Base-by-base conservation (phyloP, 2,797 vertebrate genomes). In the Schizopygopsis malacanthus region DNA sequence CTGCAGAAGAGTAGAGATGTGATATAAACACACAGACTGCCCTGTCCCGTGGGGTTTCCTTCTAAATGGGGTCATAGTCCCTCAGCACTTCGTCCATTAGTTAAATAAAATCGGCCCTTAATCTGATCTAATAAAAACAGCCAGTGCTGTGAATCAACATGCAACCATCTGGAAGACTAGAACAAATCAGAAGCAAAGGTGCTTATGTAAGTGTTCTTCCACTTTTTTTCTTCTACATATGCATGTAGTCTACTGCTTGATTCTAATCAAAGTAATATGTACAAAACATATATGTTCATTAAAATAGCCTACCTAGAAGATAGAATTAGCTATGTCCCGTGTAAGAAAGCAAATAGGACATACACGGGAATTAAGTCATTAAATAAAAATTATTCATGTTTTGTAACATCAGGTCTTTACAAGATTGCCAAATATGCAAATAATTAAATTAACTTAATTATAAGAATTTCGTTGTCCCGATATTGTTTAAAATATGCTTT, bases 71-170 rank as follows among this genome's bases (percentile, higher is more conserved):
- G 70, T 86, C 85, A 86, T 75, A 33, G 75, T 87, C 83, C 85
- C 81, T 45, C 71, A 45, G 25, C 81, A 81, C 77, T 78, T 76
- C 2, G 37, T 86, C 85, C 73, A 82, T 88, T 88, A 88, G 85
- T 87, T 71, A 52, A 89, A 87, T 88, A 84, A 87, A 85, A 70
- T 43, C 20, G 6, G 77, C 43, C 73, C 82, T 88, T 89, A 86
- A 86, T 89, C 61, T 67, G 45, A 59, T 83, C 72, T 84, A 73
- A 86, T 87, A 79, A 86, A 85, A 87, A 79, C 86, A 15, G 56
- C 43, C 79, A 69, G 5, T 45, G n/a, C 41, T 65, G 78, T 2
- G 0, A 80, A 65, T 65, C 43, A 47, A 45, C 78, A 25, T 12
- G 28, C 25, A 81, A 65, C 79, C 63, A 81, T 69, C 45, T 81